Base-by-base conservation (phyloP, 2,113 vertebrate species). In the Aptenodytes forsteri region DNA sequence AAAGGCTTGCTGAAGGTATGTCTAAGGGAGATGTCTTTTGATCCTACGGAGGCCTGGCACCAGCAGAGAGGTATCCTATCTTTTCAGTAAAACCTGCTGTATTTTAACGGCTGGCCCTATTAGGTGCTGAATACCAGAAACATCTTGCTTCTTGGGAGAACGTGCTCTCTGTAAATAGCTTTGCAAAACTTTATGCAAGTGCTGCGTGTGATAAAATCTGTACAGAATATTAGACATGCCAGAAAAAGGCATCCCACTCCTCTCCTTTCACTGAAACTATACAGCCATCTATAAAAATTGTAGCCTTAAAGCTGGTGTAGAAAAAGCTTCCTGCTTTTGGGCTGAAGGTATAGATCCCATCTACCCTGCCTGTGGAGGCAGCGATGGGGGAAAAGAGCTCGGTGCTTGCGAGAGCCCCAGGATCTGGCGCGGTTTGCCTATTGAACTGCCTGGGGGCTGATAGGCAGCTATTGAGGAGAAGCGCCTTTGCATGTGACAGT, bases 91-190 rank as follows among this genome's bases (percentile, higher is more conserved):
- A 90, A 62, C 36, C 85, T 77, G 67, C 64, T 47, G 21, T 52
- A 22, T 81, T 93, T 94, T 90, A 73, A 38, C 0, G 4, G 21
- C 75, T 61, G 54, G 22, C 29, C 59, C 64, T 72, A 10, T 50
- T 55, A 75, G 58, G 25, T 92, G 54, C 75, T 21, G n/a, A 87
- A 32, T 19, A 14, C 30, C 64, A 55, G 61, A 66, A 78, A 58
- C 55, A 32, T 44, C 36, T 89, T 5, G 0, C 15, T 90, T 22
- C 27, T 20, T 42, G 87, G 61, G 54, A 78, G 38, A 42, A 36
- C 0, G 0, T 1, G 1, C 0, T 11, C 11, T 25, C 79, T 30
- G 7, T 52, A 44, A 87, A 64, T 21, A 42, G 21, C 79, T 83
- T 61, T 27, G 23, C 50, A 70, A 52, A 92, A n/a, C 30, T 70